These are phyloP conservation scores for Esox masquinongy DNA, from an alignment of 2,797 vertebrate genomes.

Conservation along the genomic window DNA sequence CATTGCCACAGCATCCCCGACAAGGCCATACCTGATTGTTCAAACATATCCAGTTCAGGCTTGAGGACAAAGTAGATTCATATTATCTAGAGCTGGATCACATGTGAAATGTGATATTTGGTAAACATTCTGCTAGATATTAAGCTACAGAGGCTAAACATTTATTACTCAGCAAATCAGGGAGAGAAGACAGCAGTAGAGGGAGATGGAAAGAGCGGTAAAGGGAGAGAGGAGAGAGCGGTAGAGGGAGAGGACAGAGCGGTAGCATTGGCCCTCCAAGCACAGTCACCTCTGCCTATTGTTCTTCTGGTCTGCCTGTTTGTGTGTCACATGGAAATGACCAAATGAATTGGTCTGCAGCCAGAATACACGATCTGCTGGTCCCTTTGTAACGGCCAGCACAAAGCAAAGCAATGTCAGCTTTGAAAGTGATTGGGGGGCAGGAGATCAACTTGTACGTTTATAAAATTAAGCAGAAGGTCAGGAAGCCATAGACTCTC, in stretches of 20 bases:
- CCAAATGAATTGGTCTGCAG: conserved; percentile 25
- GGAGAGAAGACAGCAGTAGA: background rate
- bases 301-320: conserved; percentile 5
- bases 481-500: conserved; percentile 23
- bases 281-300: background rate
- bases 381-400: conserved; percentile 23
- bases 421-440: background rate
- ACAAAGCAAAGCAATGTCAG: conserved; percentile 12
- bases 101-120: background rate
- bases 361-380: conserved; percentile 40
- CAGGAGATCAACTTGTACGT: background rate
- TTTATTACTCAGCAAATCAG: background rate
- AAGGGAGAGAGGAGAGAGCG: background rate
- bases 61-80: background rate
- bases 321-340: conserved; percentile 44
- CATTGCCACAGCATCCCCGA: conserved; percentile 36
- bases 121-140: no score
- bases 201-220: no score
- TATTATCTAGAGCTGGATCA: background rate
- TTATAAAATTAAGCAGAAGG: no score
- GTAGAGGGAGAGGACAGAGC: background rate
- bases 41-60: conserved; percentile 11
- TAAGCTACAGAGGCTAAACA: background rate
- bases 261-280: no score
- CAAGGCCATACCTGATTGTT: background rate